Evolutionary conservation across 2,888 invertebrate genomes (phyloP).

Genomic region (Ptilodon capucinus): DNA sequence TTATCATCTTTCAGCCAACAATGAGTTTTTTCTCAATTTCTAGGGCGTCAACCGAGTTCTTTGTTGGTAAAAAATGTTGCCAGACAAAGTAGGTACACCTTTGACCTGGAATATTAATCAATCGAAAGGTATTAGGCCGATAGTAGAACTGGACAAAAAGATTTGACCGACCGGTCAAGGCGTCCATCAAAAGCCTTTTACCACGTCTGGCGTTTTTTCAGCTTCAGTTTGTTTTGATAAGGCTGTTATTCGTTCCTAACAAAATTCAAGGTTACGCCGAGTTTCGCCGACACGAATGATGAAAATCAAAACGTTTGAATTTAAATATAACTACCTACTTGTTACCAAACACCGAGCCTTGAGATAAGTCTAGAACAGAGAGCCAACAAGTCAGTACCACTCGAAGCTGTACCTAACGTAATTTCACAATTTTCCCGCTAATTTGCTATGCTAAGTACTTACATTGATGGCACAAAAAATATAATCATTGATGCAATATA

Average conservation of each 20-base stretch:
- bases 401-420: background rate
- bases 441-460: slow-evolving; percentile 26
- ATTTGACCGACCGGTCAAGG: background rate
- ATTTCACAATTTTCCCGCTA: slow-evolving; percentile 21
- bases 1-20: too few relatives aligned
- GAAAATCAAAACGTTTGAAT: slow-evolving; percentile 1
- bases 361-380: background rate
- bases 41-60: too few relatives aligned
- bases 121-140: too few relatives aligned
- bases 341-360: slow-evolving; percentile 1
- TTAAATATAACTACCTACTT: background rate
- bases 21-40: too few relatives aligned
- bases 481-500: slow-evolving; percentile 13
- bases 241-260: background rate
- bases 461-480: slow-evolving; percentile 15
- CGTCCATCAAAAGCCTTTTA: background rate
- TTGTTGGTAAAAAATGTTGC: too few relatives aligned
- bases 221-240: slow-evolving; percentile 1
- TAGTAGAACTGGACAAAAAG: background rate
- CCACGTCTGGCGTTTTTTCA: background rate
- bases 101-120: too few relatives aligned
- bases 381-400: slow-evolving; percentile 11
- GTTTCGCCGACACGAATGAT: background rate
- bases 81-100: too few relatives aligned
- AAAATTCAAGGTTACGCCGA: background rate